Percentiles rank a stretch among this genome's conserved stretches.
phyloP scores from a whole-genome alignment of 2,888 invertebrate genomes.

The Chromoteleia sp. region DNA sequence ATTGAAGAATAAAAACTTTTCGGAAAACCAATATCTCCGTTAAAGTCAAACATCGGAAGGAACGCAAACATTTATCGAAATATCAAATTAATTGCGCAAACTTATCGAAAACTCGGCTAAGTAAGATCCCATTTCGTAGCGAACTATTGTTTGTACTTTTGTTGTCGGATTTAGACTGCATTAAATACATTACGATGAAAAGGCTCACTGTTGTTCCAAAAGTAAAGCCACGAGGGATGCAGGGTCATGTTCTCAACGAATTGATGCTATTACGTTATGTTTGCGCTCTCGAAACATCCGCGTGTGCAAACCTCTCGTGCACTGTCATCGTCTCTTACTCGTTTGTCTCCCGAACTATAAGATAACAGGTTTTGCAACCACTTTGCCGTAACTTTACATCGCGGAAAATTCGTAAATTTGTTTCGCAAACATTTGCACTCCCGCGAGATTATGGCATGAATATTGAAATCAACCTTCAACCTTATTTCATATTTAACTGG shows the following conservation, averaged over 20 bases:
- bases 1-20: constrained; percentile 1
- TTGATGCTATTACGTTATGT: constrained; percentile 67
- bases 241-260: constrained; percentile 58
- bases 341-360: constrained; percentile 58
- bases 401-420: constrained; percentile 57
- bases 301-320: constrained; percentile 62
- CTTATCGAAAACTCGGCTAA: constrained; percentile 13
- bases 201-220: constrained; percentile 32
- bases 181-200: constrained; percentile 38
- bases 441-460: constrained; percentile 37
- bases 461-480: constrained; percentile 42
- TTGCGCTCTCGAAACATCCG: constrained; percentile 62
- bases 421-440: constrained; percentile 44
- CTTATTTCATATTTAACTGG: constrained; percentile 4
- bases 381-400: constrained; percentile 50
- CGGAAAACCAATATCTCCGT: neutral
- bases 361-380: constrained; percentile 64
- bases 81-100: constrained; percentile 34
- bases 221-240: constrained; percentile 59
- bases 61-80: constrained; percentile 25
- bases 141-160: constrained; percentile 35
- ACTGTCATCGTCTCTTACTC: constrained; percentile 60
- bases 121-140: constrained; percentile 5
- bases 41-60: constrained; percentile 29
- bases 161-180: constrained; percentile 13